phyloP scores from a whole-genome alignment of 2,888 invertebrate genomes.

The Tachystola acroxantha region DNA sequence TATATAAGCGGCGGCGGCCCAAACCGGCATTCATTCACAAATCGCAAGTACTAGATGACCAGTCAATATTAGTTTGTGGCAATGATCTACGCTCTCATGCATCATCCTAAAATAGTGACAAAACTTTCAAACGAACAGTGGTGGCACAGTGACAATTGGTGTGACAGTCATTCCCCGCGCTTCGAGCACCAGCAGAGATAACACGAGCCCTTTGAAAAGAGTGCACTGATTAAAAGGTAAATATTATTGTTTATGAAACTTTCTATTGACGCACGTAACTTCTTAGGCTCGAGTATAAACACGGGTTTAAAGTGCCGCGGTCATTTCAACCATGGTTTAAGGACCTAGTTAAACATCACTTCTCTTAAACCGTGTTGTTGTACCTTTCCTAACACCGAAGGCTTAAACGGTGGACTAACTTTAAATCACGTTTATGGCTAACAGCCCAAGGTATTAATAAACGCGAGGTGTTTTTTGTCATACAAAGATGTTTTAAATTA shows the following conservation, averaged over 20 bases:
- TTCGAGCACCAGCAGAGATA: constrained; percentile 71
- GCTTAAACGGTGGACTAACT: too few species aligned
- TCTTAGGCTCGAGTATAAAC: neutral
- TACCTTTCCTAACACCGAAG: too few species aligned
- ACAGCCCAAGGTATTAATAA: too few species aligned
- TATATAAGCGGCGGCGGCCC: constrained; percentile 42
- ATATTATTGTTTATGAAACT: constrained; percentile 45
- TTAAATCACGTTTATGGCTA: too few species aligned
- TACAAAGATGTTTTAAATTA: too few species aligned
- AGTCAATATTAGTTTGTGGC: constrained; percentile 64
- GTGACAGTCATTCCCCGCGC: constrained; percentile 67
- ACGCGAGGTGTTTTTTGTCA: too few species aligned
- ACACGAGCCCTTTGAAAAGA: constrained; percentile 41
- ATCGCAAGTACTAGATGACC: constrained; percentile 58
- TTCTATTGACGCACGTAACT: constrained; percentile 2
- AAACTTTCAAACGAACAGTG: constrained; percentile 62
- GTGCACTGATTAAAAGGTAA: constrained; percentile 63
- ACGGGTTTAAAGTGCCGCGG: too few species aligned
- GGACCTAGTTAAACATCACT: too few species aligned
- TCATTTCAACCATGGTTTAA: too few species aligned
- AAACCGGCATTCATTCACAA: constrained; percentile 52
- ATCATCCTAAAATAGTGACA: constrained; percentile 50
- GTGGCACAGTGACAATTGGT: constrained; percentile 75
- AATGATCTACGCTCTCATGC: constrained; percentile 72
- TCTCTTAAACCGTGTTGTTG: too few species aligned